phyloP scores from a whole-genome alignment of 1,140 invertebrate species.

The Episyrphus balteatus region DNA sequence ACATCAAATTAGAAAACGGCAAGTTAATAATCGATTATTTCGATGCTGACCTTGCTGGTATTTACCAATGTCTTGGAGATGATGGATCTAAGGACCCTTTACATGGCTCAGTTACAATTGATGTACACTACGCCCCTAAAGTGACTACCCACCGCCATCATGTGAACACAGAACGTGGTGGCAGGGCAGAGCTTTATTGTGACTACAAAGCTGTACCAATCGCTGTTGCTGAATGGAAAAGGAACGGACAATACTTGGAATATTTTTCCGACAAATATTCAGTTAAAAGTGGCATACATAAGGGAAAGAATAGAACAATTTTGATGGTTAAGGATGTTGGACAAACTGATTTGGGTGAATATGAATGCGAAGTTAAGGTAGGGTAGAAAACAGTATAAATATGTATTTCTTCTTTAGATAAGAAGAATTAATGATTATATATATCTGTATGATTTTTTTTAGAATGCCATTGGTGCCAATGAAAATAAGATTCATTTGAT shows the following conservation, averaged over 20 bases:
- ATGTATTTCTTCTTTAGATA: too few relatives aligned
- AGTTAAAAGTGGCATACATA: constrained; percentile 15
- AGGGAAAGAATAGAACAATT: constrained; percentile 27
- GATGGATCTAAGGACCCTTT: constrained; percentile 20
- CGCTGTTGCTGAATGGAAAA: constrained; percentile 20
- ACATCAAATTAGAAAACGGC: background rate
- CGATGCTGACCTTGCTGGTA: constrained; percentile 21
- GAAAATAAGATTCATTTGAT: constrained; percentile 20
- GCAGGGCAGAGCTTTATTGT: constrained; percentile 25
- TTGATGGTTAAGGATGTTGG: constrained; percentile 18
- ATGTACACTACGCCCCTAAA: constrained; percentile 27
- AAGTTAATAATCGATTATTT: constrained; percentile 16
- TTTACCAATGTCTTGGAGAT: constrained; percentile 30
- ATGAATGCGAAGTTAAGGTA: constrained; percentile 23
- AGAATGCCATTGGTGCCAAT: constrained; percentile 22
- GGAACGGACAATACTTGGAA: constrained; percentile 16
- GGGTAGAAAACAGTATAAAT: background rate
- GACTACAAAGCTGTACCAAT: constrained; percentile 28
- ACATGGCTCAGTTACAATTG: constrained; percentile 23
- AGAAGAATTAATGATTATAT: too few relatives aligned
- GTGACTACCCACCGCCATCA: constrained; percentile 29
- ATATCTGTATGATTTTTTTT: background rate
- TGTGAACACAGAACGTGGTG: constrained; percentile 21
- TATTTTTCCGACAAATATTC: constrained; percentile 20
- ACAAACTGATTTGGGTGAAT: constrained; percentile 23